phyloP scores from a whole-genome alignment of 2,797 vertebrate genomes.

The Syncerus caffer region DNA sequence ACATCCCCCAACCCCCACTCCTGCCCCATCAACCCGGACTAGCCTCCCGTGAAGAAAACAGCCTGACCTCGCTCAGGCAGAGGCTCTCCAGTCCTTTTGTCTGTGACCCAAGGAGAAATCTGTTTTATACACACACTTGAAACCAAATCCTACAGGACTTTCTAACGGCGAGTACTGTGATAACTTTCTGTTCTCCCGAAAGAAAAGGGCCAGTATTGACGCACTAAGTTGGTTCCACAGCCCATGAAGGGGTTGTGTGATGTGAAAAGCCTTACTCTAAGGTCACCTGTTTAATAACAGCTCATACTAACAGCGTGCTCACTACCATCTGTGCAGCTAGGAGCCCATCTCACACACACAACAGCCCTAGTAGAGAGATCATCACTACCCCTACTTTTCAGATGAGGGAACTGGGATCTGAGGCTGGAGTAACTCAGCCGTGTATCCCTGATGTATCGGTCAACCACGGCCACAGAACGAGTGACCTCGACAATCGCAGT shows the following conservation, averaged over 20 bases:
- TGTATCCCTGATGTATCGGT: rapidly evolving
- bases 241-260: neutral
- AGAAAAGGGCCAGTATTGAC: neutral
- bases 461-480: neutral
- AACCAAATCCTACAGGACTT: neutral
- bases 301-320: neutral
- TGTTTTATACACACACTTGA: neutral
- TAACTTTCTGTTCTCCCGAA: neutral
- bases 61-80: neutral
- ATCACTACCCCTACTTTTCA: neutral
- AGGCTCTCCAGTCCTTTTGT: neutral
- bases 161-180: neutral
- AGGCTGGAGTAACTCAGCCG: neutral
- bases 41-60: neutral
- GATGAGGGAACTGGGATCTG: neutral
- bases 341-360: neutral
- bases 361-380: neutral
- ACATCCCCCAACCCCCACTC: neutral
- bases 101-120: neutral
- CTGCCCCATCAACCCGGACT: neutral
- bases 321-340: neutral
- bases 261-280: neutral
- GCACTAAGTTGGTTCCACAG: neutral
- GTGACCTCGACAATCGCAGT: neutral
- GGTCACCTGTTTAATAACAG: neutral